Base-by-base conservation (phyloP, 2,113 vertebrate genomes). In the Myiagra hebetior region DNA sequence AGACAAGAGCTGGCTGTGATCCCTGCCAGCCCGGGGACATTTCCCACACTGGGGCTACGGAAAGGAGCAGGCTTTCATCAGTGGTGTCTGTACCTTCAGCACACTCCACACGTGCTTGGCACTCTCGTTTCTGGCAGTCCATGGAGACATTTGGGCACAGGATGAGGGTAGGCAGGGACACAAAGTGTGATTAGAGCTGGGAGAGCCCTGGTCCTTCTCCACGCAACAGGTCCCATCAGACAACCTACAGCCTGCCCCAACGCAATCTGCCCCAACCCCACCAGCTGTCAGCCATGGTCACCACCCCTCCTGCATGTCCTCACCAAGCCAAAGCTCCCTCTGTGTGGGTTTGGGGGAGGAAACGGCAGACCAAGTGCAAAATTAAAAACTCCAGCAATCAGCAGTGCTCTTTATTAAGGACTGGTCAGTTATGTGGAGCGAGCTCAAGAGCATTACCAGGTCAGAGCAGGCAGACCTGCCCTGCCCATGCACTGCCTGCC, bases 351-450 rank as follows among this genome's bases (percentile, higher is more conserved):
- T 50, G 1, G 76, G 50, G 56, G 30, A 86, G 41, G 30, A 86
- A 26, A 92, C 27, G 79, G 27, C 79, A 73, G 72, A 35, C n/a
- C 89, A 62, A 11, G 28, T 79, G 65, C 74, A 57, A 91, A 95
- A 92, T 89, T 77, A 86, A 46, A 63, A 76, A 18, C 59, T 33
- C 39, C 44, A 74, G 79, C 60, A 23, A 46, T 5, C 23, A 37
- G 21, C 31, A 35, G 65, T 9, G 39, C 57, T 69, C 6, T 52
- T 94, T 27, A 78, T 91, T 67, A 95, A 75, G 44, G 64, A 33
- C 78, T 10, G 30, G 65, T 60, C 81, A 79, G 78, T 85, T 50
- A 60, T 0, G 23, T 0, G 1, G 65, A 35, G 28, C 0, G 2
- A 87, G 73, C 47, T 52, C 37, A 33, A 63, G 85, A 6, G 0